Evolutionary conservation across 1,140 invertebrate genomes (phyloP).

Genomic region (Phenacoccus solenopsis): DNA sequence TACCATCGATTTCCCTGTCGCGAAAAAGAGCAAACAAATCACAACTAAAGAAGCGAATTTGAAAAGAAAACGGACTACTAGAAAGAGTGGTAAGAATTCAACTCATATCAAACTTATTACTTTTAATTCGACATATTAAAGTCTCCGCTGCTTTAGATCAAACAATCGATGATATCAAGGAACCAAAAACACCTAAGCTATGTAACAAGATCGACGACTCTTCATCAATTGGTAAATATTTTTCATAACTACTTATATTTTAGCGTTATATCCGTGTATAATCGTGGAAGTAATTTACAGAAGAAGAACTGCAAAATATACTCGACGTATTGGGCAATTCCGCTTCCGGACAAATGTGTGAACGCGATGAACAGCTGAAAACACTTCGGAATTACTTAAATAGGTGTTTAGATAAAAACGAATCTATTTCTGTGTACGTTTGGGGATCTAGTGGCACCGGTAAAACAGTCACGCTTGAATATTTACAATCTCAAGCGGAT

Average conservation of each 20-base stretch:
- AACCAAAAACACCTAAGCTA: not conserved
- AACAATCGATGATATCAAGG: too few species aligned
- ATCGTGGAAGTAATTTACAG: not conserved
- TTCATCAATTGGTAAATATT: not conserved
- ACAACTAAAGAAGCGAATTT: too few species aligned
- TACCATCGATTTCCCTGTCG: too few species aligned
- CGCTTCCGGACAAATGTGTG: not conserved
- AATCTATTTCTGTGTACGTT: not conserved
- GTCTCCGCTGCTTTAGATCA: too few species aligned
- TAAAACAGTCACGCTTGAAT: not conserved
- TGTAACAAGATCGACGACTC: not conserved
- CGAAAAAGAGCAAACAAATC: too few species aligned
- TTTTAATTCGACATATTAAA: too few species aligned
- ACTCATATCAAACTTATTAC: too few species aligned
- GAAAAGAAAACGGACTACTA: too few species aligned
- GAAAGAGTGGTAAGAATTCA: too few species aligned
- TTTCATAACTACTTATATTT: not conserved
- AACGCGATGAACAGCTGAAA: not conserved
- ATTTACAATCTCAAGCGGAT: not conserved
- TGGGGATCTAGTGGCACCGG: not conserved
- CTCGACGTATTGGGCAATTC: not conserved
- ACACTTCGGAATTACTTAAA: not conserved
- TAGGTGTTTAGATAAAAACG: not conserved
- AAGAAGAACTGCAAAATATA: not conserved
- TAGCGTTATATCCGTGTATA: too few species aligned